These are phyloP conservation scores for Acestrorhynchus altus DNA, from an alignment of 2,797 vertebrate species.

Conservation along the genomic window DNA sequence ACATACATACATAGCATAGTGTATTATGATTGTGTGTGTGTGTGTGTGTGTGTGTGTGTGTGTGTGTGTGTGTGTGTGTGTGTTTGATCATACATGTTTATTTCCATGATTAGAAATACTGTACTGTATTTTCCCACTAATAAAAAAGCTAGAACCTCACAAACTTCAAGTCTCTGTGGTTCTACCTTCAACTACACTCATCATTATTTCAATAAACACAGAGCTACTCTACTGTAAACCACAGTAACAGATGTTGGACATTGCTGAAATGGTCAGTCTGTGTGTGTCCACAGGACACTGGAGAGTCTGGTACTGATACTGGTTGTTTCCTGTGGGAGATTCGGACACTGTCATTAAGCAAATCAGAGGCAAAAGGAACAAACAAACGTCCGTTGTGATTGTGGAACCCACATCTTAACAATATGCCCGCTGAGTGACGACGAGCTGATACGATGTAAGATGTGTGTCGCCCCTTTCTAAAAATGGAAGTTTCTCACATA, in stretches of 20 bases:
- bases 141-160: too few relatives aligned
- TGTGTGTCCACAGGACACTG: not conserved
- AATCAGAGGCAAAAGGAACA: conserved; percentile 26
- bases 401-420: conserved; percentile 5
- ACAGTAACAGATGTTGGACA: not conserved
- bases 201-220: too few relatives aligned
- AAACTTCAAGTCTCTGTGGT: too few relatives aligned
- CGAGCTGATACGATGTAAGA: conserved; percentile 18
- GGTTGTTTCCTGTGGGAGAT: conserved; percentile 47
- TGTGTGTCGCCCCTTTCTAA: conserved; percentile 21
- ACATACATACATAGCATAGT: too few relatives aligned
- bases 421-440: not conserved
- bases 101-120: too few relatives aligned
- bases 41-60: too few relatives aligned
- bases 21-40: too few relatives aligned
- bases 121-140: too few relatives aligned
- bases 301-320: conserved; percentile 27
- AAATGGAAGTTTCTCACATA: conserved; percentile 12
- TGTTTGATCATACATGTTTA: too few relatives aligned
- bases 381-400: conserved; percentile 20
- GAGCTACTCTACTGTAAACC: too few relatives aligned
- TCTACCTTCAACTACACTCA: not conserved
- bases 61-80: too few relatives aligned
- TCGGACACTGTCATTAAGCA: conserved; percentile 25
- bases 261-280: not conserved